A percentile compares a stretch with the other conserved stretches of the same genome.
These are phyloP conservation scores for Tetragonula carbonaria DNA, from an alignment of 2,888 invertebrate species.

Conservation along the genomic window DNA sequence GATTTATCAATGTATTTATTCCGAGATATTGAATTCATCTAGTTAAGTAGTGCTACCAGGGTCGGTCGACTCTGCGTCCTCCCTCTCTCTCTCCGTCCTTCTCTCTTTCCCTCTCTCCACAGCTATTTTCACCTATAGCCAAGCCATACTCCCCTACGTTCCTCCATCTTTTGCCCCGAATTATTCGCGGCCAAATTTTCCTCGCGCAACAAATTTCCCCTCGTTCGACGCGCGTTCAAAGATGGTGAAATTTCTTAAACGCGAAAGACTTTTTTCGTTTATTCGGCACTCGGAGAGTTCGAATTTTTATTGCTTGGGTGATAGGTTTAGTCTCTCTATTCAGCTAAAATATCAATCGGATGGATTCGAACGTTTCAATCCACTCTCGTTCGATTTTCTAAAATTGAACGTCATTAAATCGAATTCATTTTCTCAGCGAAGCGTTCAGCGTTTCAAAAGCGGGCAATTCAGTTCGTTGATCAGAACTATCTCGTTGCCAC, in stretches of 20 bases:
- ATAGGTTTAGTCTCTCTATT: too few species aligned
- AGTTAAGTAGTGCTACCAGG: constrained; percentile 79
- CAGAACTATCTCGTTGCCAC: background rate
- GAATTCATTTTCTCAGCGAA: background rate
- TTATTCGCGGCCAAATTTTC: constrained; percentile 9
- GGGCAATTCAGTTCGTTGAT: background rate
- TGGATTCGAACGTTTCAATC: background rate
- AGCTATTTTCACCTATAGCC: constrained; percentile 73
- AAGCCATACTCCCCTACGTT: background rate
- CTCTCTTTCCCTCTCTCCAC: constrained; percentile 33
- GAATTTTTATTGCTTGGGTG: too few species aligned
- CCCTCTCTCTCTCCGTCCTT: background rate
- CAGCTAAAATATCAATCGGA: too few species aligned
- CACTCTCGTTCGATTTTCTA: background rate
- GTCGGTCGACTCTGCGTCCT: constrained; percentile 39
- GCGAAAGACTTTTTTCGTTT: background rate
- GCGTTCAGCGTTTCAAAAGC: background rate
- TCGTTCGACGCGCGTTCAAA: background rate
- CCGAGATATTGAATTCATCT: constrained; percentile 84
- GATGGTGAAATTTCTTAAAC: background rate
- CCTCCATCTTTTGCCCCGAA: background rate
- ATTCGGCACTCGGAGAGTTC: too few species aligned
- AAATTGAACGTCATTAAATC: background rate
- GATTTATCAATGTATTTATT: constrained; percentile 84
- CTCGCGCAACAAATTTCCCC: background rate